A percentile compares a stretch with the other conserved stretches of the same genome.
Conservation (phyloP, 2,113 vertebrate species). For the Capricornis sumatraensis region DNA sequence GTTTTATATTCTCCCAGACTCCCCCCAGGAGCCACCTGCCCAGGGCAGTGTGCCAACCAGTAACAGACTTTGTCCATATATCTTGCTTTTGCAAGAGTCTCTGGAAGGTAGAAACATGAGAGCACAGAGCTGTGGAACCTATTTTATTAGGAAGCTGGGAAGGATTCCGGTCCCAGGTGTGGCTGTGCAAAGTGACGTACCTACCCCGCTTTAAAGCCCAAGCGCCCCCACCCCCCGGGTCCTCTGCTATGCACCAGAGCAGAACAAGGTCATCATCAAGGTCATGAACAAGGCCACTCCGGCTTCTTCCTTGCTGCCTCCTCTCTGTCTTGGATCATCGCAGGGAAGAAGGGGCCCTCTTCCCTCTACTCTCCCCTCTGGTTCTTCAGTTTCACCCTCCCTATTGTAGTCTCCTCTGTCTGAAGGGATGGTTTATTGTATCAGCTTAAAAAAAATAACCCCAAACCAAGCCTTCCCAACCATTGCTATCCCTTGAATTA, state of each 20-base stretch:
- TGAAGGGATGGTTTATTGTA: background rate
- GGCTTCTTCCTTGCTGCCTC: background rate
- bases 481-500: background rate
- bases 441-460: background rate
- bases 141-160: background rate
- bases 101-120: background rate
- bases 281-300: background rate
- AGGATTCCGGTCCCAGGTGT: background rate
- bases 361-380: background rate
- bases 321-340: background rate
- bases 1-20: background rate
- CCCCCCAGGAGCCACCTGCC: background rate
- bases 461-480: background rate
- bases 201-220: too few species aligned
- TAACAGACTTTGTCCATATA: background rate
- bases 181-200: background rate
- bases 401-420: background rate
- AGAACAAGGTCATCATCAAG: background rate
- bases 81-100: background rate
- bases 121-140: background rate
- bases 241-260: background rate
- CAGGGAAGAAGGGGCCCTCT: background rate
- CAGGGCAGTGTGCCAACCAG: too few species aligned
- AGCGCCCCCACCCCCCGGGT: rapidly evolving
- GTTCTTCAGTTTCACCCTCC: background rate